phyloP scores from a whole-genome alignment of 2,113 vertebrate genomes.

The Arizona elegans region DNA sequence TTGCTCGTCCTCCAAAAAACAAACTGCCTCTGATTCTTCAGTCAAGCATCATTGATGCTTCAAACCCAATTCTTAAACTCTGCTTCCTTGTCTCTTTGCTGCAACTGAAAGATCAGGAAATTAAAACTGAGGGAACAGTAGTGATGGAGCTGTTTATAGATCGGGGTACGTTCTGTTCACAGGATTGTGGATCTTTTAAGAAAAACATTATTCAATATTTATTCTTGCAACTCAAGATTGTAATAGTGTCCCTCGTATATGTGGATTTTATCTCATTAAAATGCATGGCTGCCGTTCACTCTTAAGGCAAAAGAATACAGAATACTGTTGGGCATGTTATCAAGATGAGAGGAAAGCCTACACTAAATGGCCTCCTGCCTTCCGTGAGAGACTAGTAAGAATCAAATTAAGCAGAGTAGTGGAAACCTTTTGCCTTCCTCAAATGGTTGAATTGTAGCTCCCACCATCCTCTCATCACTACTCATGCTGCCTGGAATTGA shows the following conservation, averaged over 20 bases:
- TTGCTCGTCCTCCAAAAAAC: slow-evolving; percentile 25
- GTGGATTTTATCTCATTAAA: background rate
- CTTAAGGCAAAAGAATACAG: background rate
- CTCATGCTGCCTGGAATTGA: background rate
- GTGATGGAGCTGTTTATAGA: background rate
- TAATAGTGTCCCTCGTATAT: background rate
- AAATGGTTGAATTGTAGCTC: background rate
- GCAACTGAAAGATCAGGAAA: background rate
- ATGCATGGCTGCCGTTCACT: background rate
- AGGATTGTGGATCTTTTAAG: background rate
- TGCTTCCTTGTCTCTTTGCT: background rate
- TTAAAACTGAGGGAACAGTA: background rate
- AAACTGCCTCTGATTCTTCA: background rate
- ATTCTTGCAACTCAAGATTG: background rate
- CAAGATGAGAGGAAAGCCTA: background rate
- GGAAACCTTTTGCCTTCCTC: background rate
- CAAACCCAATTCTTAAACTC: background rate
- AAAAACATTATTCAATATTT: background rate
- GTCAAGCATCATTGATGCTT: background rate
- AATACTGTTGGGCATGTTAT: background rate
- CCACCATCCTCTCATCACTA: background rate
- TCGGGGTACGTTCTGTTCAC: background rate
- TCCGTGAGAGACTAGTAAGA: too few relatives aligned
- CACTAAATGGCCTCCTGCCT: background rate
- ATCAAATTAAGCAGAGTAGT: background rate